Conservation (phyloP, 2,888 invertebrate genomes). For the Andrena fulva region DNA sequence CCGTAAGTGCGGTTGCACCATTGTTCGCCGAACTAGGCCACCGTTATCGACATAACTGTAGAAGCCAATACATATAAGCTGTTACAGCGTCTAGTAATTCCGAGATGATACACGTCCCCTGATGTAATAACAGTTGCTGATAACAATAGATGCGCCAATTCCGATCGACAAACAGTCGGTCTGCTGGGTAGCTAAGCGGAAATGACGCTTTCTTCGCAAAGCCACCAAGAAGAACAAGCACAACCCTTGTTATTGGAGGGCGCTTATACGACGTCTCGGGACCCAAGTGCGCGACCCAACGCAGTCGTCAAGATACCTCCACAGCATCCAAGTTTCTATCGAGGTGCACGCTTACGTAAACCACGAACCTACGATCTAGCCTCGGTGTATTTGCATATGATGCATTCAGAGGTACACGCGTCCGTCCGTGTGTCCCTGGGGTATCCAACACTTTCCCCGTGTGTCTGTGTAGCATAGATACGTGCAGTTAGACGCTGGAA, state of each 20-base stretch:
- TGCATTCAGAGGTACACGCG: neutral
- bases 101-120: conserved; percentile 24
- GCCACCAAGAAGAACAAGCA: neutral
- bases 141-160: conserved; percentile 40
- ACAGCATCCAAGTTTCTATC: conserved; percentile 36
- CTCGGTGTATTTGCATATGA: conserved; percentile 25
- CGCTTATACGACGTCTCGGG: neutral
- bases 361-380: neutral
- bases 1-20: conserved; percentile 7
- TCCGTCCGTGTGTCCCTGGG: neutral
- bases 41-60: conserved; percentile 24
- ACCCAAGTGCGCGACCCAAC: neutral
- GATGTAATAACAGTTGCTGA: conserved; percentile 39
- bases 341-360: conserved; percentile 10
- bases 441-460: neutral
- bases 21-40: conserved; percentile 43
- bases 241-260: conserved; percentile 11
- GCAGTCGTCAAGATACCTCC: conserved; percentile 21
- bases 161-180: conserved; percentile 33
- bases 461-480: conserved; percentile 37
- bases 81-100: conserved; percentile 36
- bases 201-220: conserved; percentile 4
- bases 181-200: conserved; percentile 1
- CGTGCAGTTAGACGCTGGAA: conserved; percentile 58
- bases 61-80: conserved; percentile 7